These are phyloP conservation scores for Gasterosteus aculeatus DNA, from an alignment of 2,113 vertebrate species.

Conservation along the genomic window DNA sequence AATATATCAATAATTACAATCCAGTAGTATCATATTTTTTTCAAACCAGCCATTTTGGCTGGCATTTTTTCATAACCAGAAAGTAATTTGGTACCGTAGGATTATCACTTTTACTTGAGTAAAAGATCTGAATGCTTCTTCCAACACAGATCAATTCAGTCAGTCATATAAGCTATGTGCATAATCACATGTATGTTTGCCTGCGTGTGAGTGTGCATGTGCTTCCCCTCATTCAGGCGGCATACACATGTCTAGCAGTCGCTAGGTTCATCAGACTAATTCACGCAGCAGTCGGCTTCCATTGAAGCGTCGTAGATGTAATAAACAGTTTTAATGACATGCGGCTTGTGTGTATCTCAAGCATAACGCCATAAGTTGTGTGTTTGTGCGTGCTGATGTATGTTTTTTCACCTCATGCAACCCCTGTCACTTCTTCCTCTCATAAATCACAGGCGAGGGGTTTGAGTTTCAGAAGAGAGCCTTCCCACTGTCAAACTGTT, in stretches of 20 bases:
- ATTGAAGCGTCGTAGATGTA: slow-evolving; percentile 35
- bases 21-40: not conserved
- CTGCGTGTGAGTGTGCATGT: slow-evolving; percentile 11
- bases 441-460: slow-evolving; percentile 67
- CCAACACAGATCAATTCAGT: not conserved
- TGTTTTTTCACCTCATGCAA: slow-evolving; percentile 57
- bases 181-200: not conserved
- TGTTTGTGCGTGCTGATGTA: slow-evolving; percentile 16
- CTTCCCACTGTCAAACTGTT: slow-evolving; percentile 68
- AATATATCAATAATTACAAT: not conserved
- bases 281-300: slow-evolving; percentile 32
- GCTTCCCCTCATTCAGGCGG: slow-evolving; percentile 31
- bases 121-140: not conserved
- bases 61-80: not conserved
- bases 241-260: slow-evolving; percentile 30
- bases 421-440: slow-evolving; percentile 63
- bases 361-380: slow-evolving; percentile 15
- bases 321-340: slow-evolving; percentile 64
- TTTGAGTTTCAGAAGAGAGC: slow-evolving; percentile 57
- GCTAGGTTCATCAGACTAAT: slow-evolving; percentile 46
- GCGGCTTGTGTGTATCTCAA: slow-evolving; percentile 29
- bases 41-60: not conserved
- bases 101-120: not conserved
- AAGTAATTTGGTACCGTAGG: not conserved
- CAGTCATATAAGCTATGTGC: not conserved